Evolutionary conservation across 2,888 invertebrate species (phyloP).

Genomic region (Agrochola circellaris): DNA sequence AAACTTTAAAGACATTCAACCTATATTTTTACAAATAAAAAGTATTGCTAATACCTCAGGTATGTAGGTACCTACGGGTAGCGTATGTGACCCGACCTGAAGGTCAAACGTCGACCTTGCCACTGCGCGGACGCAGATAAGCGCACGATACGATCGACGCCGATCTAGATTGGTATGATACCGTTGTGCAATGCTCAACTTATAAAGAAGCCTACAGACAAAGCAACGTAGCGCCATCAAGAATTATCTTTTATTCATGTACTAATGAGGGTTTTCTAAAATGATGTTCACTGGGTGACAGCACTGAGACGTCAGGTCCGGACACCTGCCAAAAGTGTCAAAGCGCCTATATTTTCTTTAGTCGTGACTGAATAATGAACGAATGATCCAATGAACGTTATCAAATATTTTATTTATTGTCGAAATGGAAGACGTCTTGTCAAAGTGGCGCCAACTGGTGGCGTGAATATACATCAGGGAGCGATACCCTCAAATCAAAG

Average conservation of each 20-base stretch:
- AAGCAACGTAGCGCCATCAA: not conserved
- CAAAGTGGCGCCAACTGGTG: too few species aligned
- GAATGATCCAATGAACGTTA: too few species aligned
- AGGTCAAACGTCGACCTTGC: conserved; percentile 62
- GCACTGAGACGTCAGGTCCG: too few species aligned
- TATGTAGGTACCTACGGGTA: conserved; percentile 35
- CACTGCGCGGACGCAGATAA: conserved; percentile 57
- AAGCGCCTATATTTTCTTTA: too few species aligned
- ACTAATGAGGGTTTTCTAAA: too few species aligned
- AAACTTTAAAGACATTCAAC: not conserved
- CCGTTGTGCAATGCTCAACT: conserved; percentile 52
- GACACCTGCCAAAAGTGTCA: too few species aligned
- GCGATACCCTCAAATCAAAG: not conserved
- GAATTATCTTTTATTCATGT: not conserved
- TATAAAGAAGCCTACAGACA: conserved; percentile 29
- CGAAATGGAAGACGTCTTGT: too few species aligned
- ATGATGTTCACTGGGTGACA: too few species aligned
- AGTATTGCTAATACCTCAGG: conserved; percentile 53
- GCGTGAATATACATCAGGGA: not conserved
- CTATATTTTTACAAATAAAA: conserved; percentile 28
- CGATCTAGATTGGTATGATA: conserved; percentile 65
- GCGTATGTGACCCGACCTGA: conserved; percentile 61
- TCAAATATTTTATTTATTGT: too few species aligned
- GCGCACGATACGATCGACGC: conserved; percentile 60
- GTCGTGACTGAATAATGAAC: too few species aligned